Conservation (phyloP, 1,140 invertebrate genomes). For the Medauroidea extradentata region DNA sequence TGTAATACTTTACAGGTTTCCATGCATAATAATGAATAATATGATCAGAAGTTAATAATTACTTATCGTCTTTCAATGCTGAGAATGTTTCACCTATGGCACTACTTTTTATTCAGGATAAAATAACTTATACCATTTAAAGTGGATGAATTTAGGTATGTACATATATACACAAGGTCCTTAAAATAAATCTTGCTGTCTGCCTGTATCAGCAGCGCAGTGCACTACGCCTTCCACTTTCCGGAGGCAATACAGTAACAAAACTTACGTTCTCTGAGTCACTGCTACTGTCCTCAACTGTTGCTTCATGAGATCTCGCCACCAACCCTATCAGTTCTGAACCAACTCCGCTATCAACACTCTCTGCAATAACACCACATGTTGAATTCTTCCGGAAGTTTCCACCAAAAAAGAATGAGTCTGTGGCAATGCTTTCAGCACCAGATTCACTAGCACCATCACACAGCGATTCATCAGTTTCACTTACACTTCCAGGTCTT, state of each 20-base stretch:
- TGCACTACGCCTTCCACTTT: conserved; percentile 26
- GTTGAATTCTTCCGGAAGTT: conserved; percentile 48
- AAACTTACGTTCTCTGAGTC: conserved; percentile 49
- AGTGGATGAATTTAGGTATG: too few species aligned
- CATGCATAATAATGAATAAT: too few species aligned
- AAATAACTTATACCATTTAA: too few species aligned
- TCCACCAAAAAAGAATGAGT: conserved; percentile 71
- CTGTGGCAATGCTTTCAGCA: conserved; percentile 76
- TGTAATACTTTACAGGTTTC: too few species aligned
- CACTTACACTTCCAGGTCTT: conserved; percentile 33
- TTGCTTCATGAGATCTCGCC: conserved; percentile 23
- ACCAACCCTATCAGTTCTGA: conserved; percentile 29
- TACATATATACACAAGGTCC: too few species aligned
- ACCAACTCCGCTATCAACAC: conserved; percentile 26
- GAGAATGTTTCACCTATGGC: too few species aligned
- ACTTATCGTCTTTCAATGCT: too few species aligned
- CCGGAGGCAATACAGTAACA: conserved; percentile 43
- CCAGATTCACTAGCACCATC: conserved; percentile 78
- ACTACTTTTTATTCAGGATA: too few species aligned
- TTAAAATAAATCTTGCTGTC: not conserved
- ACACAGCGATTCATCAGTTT: conserved; percentile 34
- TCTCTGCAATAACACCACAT: conserved; percentile 13
- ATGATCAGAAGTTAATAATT: too few species aligned
- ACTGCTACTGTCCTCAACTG: conserved; percentile 32
- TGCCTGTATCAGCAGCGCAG: conserved; percentile 7